Percentiles rank a stretch among this genome's conserved stretches.
Evolutionary conservation across 2,797 vertebrate species (phyloP).

Genomic region (Emydoidea blandingii): DNA sequence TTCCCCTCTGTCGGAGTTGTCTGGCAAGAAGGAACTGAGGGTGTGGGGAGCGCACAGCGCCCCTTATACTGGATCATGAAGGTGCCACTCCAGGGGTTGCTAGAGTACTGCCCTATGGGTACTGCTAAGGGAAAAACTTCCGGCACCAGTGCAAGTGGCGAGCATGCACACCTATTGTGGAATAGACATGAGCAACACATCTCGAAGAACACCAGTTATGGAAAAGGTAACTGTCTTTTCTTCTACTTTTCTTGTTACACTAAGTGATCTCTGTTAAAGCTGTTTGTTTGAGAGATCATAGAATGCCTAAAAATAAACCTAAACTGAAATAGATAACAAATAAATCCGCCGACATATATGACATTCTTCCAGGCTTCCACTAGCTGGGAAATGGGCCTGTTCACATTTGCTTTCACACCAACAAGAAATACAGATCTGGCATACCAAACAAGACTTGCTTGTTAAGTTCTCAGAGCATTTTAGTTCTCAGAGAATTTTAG

Average conservation of each 20-base stretch:
- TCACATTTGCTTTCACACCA: not conserved
- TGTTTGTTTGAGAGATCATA: not conserved
- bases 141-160: no score
- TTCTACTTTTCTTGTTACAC: not conserved
- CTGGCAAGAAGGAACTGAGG: no score
- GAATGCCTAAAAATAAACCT: not conserved
- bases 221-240: no score
- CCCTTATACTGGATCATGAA: no score
- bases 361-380: not conserved
- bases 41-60: no score
- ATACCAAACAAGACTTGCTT: not conserved
- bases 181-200: no score
- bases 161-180: no score
- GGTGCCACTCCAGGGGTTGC: no score
- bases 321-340: not conserved
- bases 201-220: no score
- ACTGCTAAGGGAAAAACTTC: no score
- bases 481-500: not conserved
- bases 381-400: not conserved
- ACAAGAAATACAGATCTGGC: not conserved
- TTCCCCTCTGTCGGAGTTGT: no score
- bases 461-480: not conserved
- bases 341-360: not conserved
- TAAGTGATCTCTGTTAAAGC: not conserved
- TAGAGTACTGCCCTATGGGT: no score